Base-by-base conservation (phyloP, 1,140 invertebrate genomes). In the Polypedilum pembai region DNA sequence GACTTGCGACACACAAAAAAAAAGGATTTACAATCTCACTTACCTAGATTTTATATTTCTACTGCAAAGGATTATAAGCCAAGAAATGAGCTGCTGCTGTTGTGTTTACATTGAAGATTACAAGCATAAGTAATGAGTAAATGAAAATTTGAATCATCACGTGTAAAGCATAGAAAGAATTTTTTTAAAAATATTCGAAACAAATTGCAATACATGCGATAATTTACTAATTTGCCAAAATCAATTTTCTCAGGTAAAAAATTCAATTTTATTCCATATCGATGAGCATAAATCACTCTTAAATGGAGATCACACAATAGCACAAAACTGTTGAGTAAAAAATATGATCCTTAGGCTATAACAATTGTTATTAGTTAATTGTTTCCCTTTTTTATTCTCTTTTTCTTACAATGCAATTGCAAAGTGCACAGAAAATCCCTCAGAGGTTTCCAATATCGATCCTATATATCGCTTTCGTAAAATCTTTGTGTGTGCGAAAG, bases 341-440 rank as follows among this genome's bases (percentile, higher is more conserved):
- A 56, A 56, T 56, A 56, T 56, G 45, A 56, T 56, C 45, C 45
- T 56, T 15, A 56, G 45, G 45, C 12, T 56, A 56, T 56, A n/a
- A 56, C 45, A 56, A 56, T 56, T 56, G 45, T 56, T 56, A 69
- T 69, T 69, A 20, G 65, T 20, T 69, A 69, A 69, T 69, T 69
- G 65, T 69, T 69, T 69, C 65, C 65, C 65, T 21, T 69, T 69
- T 69, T 33, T 33, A 5, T 33, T 1, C 5, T 33, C 24, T n/a
- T n/a, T n/a, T 69, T 69, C 10, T 1, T 18, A 20, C 17, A 69
- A 69, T 69, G 8, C 17, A 69, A 69, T 20, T 69, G 65, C 65
- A 18, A 69, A 69, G 65, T 69, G 65, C 65, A 69, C 7, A 69
- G 20, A 69, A 33, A 33, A 33, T 33, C 24, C 24, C 24, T 33